phyloP scores from a whole-genome alignment of 1,140 invertebrate genomes.

The Drosophila funebris region DNA sequence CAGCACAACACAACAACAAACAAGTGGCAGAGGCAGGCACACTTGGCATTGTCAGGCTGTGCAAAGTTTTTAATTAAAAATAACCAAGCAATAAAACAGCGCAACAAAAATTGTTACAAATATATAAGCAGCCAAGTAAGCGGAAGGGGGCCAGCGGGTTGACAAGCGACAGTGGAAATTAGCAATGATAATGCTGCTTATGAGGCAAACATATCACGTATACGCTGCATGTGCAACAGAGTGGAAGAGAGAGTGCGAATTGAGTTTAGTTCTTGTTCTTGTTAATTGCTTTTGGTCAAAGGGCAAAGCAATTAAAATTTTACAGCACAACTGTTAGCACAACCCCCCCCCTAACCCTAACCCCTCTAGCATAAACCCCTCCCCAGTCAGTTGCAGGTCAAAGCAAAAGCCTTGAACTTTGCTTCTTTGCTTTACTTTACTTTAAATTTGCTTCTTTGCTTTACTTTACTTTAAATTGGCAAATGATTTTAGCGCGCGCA shows the following conservation, averaged over 20 bases:
- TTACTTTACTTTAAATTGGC: slow-evolving; percentile 20
- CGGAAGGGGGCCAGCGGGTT: neutral
- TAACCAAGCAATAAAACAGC: slow-evolving; percentile 78
- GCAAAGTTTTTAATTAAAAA: slow-evolving; percentile 81
- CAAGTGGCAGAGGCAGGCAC: slow-evolving; percentile 4
- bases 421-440: too few species aligned
- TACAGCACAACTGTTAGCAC: slow-evolving; percentile 33
- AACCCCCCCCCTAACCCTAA: neutral
- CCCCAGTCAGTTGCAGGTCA: slow-evolving; percentile 33
- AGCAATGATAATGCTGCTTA: slow-evolving; percentile 56
- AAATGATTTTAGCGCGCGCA: slow-evolving; percentile 36
- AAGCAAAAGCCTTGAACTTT: slow-evolving; percentile 60
- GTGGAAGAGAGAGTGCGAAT: neutral
- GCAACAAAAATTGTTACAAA: slow-evolving; percentile 48
- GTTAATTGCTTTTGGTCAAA: slow-evolving; percentile 27
- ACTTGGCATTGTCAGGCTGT: slow-evolving; percentile 71
- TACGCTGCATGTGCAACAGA: slow-evolving; percentile 40
- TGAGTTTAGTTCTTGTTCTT: slow-evolving; percentile 17
- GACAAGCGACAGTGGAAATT: slow-evolving; percentile 40
- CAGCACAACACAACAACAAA: neutral
- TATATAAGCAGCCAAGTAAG: slow-evolving; percentile 6
- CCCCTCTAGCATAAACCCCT: neutral
- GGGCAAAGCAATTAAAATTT: slow-evolving; percentile 70
- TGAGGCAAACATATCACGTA: slow-evolving; percentile 41
- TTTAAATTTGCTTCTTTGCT: too few species aligned